Base-by-base conservation (phyloP, 1,140 invertebrate genomes). In the Sycophila sp. region DNA sequence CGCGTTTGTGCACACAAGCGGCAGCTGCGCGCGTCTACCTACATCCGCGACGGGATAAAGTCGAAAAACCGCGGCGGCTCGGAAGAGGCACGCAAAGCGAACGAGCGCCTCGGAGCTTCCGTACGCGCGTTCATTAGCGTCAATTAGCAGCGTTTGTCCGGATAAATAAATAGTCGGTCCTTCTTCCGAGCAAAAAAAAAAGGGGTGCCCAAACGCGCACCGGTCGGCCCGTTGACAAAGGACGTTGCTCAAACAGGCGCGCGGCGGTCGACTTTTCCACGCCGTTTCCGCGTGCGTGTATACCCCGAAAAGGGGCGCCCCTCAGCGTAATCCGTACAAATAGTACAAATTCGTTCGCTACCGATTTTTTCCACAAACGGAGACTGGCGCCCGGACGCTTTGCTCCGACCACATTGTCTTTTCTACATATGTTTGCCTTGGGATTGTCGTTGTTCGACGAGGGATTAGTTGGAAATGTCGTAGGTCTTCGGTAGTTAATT, bases 71-170 rank as follows among this genome's bases (percentile, higher is more conserved):
- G 13, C n/a, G 2, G 3, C 45, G 4, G 15, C 45, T 2, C 10
- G 19, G 38, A 7, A 30, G 17, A 34, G 3, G 30, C 5, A 34
- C 11, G 60, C 5, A 49, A 30, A 19, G 28, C 28, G n/a, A 11
- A 6, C 17, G 4, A 2, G 2, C 11, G 32, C 10, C 1, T 11
- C 56, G 22, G 3, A 1, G 32, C 62, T 53, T 65, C 45, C 62
- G 53, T 60, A 51, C 15, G 32, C 6, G 55, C 38, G 1, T 85
- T 83, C 77, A 84, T 84, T 85, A 85, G 79, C 73, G 75, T 84
- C 83, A 85, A 85, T 85, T 85, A 84, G 83, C 78, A 76, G 40
- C 70, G 66, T 84, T 83, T 82, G 77, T n/a, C 76, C 51, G 11
- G 2, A 72, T 66, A 73, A 78, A 77, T 80, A 81, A 80, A 81